Base-by-base conservation (phyloP, 2,888 invertebrate species). In the Ophraella communa region DNA sequence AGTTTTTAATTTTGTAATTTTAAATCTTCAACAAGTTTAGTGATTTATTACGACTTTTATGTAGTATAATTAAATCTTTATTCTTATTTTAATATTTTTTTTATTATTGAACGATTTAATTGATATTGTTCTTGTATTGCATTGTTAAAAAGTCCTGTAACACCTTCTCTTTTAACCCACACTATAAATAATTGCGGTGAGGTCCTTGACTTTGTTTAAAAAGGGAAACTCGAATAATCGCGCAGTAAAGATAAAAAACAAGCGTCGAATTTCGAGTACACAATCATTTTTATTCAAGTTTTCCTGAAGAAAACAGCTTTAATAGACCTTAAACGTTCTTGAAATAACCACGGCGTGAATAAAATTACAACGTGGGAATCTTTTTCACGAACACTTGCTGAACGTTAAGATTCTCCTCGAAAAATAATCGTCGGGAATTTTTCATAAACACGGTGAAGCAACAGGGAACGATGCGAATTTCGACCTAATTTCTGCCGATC, bases 341-440 rank as follows among this genome's bases (percentile, higher is more conserved):
- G 64, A 62, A 67, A 68, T 65, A 63, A 66, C 66, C 61, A 42
- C 66, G 57, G 66, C 67, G 65, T 66, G 71, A 69, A 72, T 71
- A 69, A 73, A 71, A 72, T 72, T 70, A 73, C 68, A 69, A 69
- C 73, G 71, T 72, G 72, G 69, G 74, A 74, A 74, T 72, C 70
- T 71, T 67, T 71, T 69, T 66, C 70, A 64, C 64, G 62, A 69
- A 68, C 70, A 71, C 63, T 66, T 63, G 69, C 69, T 57, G 65
- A 63, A 65, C 63, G 69, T 62, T 62, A 61, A 62, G 61, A 65
- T 57, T 66, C 66, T 63, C 66, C 62, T 60, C 58, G 66, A 61
- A 66, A 66, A 68, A 66, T 68, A 66, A 66, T 66, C 66, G 66
- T 58, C 59, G 51, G 51, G 57, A 61, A 64, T 64, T 64, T 64